A percentile compares a stretch with the other conserved stretches of the same genome.
Conservation (phyloP, 2,113 vertebrate genomes). For the Egretta garzetta region DNA sequence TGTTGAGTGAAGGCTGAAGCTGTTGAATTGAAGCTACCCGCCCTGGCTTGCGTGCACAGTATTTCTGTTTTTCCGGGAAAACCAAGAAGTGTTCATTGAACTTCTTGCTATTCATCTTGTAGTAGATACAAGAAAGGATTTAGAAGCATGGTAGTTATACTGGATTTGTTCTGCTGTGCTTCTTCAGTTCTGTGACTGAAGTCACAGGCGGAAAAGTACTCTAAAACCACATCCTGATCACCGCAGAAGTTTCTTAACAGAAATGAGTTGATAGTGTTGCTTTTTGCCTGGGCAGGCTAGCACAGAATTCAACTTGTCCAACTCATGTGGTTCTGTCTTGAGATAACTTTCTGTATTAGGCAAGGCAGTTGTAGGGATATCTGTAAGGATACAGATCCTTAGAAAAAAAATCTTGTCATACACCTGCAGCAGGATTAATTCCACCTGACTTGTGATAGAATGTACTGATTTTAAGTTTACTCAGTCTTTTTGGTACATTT, state of each 20-base stretch:
- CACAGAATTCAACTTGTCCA: neutral
- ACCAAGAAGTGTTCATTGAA: neutral
- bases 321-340: neutral
- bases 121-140: neutral
- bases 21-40: neutral
- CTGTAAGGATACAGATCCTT: neutral
- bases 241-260: neutral
- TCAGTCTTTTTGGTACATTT: neutral
- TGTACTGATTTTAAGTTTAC: neutral
- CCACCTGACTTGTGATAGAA: neutral
- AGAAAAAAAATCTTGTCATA: neutral
- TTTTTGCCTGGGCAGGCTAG: neutral
- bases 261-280: neutral
- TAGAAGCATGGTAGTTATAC: rapidly evolving
- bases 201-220: neutral
- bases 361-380: neutral
- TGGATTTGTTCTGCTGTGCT: neutral
- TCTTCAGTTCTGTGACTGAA: neutral
- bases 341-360: neutral
- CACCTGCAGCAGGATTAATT: neutral
- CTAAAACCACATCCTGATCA: neutral
- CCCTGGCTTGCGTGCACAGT: neutral
- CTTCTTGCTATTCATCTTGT: neutral
- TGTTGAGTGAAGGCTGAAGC: neutral
- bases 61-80: neutral